These are phyloP conservation scores for Parotocinclus haroldoi DNA, from an alignment of 2,797 vertebrate genomes.

Conservation along the genomic window DNA sequence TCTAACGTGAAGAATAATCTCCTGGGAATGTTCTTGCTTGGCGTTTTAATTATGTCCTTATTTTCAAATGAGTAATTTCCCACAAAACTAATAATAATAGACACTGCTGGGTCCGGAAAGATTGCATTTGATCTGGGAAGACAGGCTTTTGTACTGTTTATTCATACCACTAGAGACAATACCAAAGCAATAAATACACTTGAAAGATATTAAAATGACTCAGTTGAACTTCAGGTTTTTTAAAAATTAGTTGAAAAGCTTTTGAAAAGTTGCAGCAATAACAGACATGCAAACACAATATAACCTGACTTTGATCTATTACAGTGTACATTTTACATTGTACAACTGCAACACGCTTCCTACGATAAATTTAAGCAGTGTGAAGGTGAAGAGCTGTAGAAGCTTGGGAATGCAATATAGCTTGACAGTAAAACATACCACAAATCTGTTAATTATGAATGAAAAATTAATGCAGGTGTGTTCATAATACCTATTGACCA, in stretches of 20 bases:
- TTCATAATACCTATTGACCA: too few species aligned
- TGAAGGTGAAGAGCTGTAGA: too few species aligned
- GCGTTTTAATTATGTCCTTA: conserved; percentile 51
- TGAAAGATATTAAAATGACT: conserved; percentile 26
- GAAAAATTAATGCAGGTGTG: too few species aligned
- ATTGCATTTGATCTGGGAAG: conserved; percentile 51
- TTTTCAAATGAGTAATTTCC: conserved; percentile 63
- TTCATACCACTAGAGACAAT: conserved; percentile 31
- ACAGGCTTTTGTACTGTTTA: conserved; percentile 38
- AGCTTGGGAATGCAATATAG: too few species aligned
- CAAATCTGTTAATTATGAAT: too few species aligned
- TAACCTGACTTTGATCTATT: too few species aligned
- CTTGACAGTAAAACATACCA: too few species aligned
- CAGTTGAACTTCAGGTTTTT: conserved; percentile 20
- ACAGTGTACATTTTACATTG: too few species aligned
- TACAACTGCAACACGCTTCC: too few species aligned
- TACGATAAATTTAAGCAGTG: too few species aligned
- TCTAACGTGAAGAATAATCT: conserved; percentile 25
- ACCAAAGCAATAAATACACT: conserved; percentile 20
- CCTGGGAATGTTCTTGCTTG: conserved; percentile 28
- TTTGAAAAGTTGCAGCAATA: too few species aligned
- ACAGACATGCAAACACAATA: too few species aligned
- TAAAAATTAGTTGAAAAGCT: not conserved
- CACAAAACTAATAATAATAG: conserved; percentile 69
- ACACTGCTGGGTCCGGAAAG: conserved; percentile 62